Evolutionary conservation across 1,140 invertebrate genomes (phyloP).

Genomic region (Saxidomus purpurata): DNA sequence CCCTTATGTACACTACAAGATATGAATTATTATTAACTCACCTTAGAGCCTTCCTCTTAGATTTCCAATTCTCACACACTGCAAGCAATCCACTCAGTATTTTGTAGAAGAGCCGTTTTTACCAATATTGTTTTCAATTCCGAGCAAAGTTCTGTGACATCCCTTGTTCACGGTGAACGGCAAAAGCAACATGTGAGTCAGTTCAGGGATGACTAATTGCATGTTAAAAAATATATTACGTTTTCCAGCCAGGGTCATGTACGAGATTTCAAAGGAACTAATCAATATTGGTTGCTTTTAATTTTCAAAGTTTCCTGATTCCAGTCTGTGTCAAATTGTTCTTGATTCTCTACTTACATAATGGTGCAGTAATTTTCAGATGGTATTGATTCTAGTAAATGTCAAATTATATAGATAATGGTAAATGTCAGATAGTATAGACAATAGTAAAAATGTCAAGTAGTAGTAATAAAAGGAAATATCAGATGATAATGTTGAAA

Average conservation of each 20-base stretch:
- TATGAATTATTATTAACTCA: neutral
- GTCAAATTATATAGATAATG: no score
- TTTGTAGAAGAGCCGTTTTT: neutral
- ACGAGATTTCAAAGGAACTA: neutral
- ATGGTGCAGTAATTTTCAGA: no score
- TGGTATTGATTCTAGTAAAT: no score
- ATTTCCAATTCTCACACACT: neutral
- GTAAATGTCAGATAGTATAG: no score
- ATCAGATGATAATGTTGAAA: no score
- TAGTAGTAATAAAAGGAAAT: no score
- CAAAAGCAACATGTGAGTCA: neutral
- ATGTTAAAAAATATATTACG: conserved; percentile 14
- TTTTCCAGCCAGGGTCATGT: conserved; percentile 21
- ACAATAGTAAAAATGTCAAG: no score
- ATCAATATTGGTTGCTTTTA: neutral
- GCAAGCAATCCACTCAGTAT: neutral
- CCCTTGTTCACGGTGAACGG: neutral
- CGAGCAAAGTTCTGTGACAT: neutral
- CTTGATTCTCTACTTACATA: neutral
- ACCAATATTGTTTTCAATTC: conserved; percentile 17
- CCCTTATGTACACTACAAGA: no score
- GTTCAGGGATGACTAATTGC: conserved; percentile 21
- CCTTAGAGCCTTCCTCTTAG: neutral
- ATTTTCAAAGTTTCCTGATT: neutral
- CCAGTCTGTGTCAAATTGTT: neutral